Evolutionary conservation across 2,797 vertebrate species (phyloP), one percentile per base, ranked within the genome.

Genomic region (Eremophila alpestris): DNA sequence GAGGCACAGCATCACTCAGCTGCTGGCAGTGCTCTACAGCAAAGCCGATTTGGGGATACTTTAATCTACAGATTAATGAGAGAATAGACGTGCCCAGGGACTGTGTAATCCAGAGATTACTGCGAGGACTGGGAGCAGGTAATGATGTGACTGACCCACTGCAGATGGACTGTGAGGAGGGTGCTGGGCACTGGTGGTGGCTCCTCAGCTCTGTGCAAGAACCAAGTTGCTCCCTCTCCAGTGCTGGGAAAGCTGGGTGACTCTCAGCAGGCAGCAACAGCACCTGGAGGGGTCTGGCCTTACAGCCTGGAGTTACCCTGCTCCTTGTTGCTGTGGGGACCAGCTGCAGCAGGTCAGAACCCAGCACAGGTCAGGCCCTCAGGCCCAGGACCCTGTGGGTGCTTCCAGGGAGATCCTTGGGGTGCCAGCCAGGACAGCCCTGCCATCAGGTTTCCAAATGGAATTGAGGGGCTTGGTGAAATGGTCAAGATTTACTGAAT

Each of bases 1-100:
- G 95, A 78, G 90, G 90, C 58, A 32, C 87, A 38, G 92, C 49
- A 56, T 26, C 73, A 86, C 87, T 71, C 89, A 52, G 58, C 94
- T 65, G 90, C 90, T 93, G 56, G 89, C 93, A 85, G 69, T 65
- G 86, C 94, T 76, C 93, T 93, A 79, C 94, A 26, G 96, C 92
- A 97, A 87, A 97, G 92, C 87, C 32, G 62, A 82, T 83, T 76
- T 96, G 92, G 91, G 93, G 89, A 90, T 92, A 38, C 69, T 96
- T 96, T 96, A 96, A 96, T 97, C 95, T 70, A 26, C 43, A 79
- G 93, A 95, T 97, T 96, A 96, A 77, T 83, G 94, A 96, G 80
- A 94, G 80, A 93, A 78, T 36, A 71, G 67, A 86, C 70, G 85
- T 74, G 90, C 90, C 43, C 26, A 67, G 89, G 84, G 92, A 59